Base-by-base conservation (phyloP, 1,140 invertebrate species). In the Cardiocondyla obscurior region DNA sequence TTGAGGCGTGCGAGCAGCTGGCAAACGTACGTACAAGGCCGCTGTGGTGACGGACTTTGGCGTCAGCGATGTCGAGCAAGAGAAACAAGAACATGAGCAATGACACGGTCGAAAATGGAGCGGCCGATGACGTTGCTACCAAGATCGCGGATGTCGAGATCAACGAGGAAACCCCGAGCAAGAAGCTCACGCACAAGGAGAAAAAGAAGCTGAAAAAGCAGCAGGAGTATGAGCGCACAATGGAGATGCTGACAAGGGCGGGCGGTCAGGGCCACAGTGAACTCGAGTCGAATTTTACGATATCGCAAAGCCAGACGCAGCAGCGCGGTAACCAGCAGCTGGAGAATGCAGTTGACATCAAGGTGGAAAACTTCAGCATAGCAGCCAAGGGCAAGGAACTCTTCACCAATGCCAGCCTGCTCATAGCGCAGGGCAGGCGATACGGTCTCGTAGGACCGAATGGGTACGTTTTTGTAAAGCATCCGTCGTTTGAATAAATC, bases 381-480 rank as follows among this genome's bases (percentile, higher is more conserved):
- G 96, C 98, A 28, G 99, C 99, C 0, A 98, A 98, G 93, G 99
- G 99, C 46, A 99, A 99, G 90, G 98, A 99, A 93, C 94, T 99
- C 22, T 99, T 99, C 93, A 97, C 98, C 12, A 99, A 99, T 94
- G 99, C 99, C 0, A 98, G 96, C 94, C 94, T 99, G 5, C 94
- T 98, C 28, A 99, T 99, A 87, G 98, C 99, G 3, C 96, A 98
- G 90, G 98, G 98, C 0, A 95, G 99, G 81, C 96, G 98, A 90
- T 99, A 99, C 94, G 99, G 99, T 91, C 94, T 99, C 5, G 99
- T 99, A 30, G 99, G 99, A 51, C 99, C 99, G 4, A 99, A 99
- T 95, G 99, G 99, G 96, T 97, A 94, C 94, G 94, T 89, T 76
- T 0, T 46, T n/a, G n/a, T n/a, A n/a, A n/a, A n/a, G n/a, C n/a